A percentile compares a stretch with the other conserved stretches of the same genome.
These are phyloP conservation scores for Sebastes hubbsi DNA, from an alignment of 2,797 vertebrate species.

Conservation along the genomic window DNA sequence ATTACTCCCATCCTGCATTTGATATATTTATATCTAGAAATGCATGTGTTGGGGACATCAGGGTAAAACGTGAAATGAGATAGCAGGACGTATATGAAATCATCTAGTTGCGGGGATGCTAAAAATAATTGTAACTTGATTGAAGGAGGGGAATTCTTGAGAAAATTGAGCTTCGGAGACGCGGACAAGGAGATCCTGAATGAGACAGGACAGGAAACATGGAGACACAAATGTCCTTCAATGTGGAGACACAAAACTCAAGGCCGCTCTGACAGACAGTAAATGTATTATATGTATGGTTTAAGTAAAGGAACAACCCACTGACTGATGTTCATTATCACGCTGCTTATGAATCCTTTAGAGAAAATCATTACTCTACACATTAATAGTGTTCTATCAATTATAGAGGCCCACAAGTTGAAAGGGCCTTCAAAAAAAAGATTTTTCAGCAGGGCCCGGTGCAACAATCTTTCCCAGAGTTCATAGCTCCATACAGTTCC, in stretches of 20 bases:
- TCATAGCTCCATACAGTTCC: slow-evolving; percentile 8
- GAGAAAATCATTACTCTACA: not conserved
- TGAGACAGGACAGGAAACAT: slow-evolving; percentile 41
- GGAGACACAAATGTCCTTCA: slow-evolving; percentile 59
- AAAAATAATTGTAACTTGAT: slow-evolving; percentile 74
- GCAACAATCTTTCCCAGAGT: not conserved
- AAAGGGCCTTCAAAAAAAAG: not conserved
- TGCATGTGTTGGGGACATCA: slow-evolving; percentile 56
- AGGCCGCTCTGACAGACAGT: not conserved
- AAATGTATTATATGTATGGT: not conserved
- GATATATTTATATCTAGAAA: slow-evolving; percentile 67
- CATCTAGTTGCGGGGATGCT: slow-evolving; percentile 55
- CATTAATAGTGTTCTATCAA: not conserved
- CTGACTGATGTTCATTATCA: not conserved
- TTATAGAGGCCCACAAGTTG: not conserved
- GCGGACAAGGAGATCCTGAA: slow-evolving; percentile 56
- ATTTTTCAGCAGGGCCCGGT: not conserved
- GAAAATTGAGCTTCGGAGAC: slow-evolving; percentile 52
- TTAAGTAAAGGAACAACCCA: not conserved
- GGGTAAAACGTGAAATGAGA: slow-evolving; percentile 53
- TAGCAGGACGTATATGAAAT: slow-evolving; percentile 62
- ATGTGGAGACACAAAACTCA: slow-evolving; percentile 34
- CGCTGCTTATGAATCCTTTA: not conserved
- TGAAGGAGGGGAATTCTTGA: slow-evolving; percentile 43
- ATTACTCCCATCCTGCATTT: slow-evolving; percentile 60